Evolutionary conservation across 1,140 invertebrate genomes (phyloP), one percentile per base, ranked within the genome.

Genomic region (Subanguina moxae): DNA sequence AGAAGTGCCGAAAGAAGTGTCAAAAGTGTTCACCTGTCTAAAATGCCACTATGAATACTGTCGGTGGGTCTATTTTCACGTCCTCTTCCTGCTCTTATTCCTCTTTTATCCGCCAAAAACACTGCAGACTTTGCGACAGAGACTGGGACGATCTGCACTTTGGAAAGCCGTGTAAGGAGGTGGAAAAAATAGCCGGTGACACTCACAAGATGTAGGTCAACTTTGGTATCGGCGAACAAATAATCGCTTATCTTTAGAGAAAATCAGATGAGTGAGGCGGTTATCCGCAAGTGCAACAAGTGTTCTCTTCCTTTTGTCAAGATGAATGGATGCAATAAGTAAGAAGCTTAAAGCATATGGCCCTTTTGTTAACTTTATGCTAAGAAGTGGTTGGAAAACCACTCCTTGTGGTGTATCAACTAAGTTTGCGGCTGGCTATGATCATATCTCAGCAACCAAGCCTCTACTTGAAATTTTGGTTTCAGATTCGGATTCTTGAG

Each of bases 261-360:
- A 19, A 64, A 74, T 28, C 45, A 67, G 25, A 32, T 74, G 9
- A 71, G 43, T 61, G 72, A 74, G 57, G 68, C 72, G 17, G 45
- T 74, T 38, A 71, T 74, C 25, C 68, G 88, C 46, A 86, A 84
- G 59, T 89, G 88, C 82, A 86, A 85, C 43, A 84, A 83, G 0
- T 89, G 88, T 77, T 83, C 85, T 17, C 84, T 84, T 32, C 83
- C 85, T 21, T 89, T 88, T 74, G 85, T 87, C 67, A 89, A 89
- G 80, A 84, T 86, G 64, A 84, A 85, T 65, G 89, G 89, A 1
- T 89, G 89, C 75, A 52, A 52, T 25, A 52, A 52, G 48, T 52
- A 52, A 25, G 48, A 13, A n/a, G n/a, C n/a, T n/a, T n/a, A n/a
- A n/a, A n/a, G n/a, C n/a, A n/a, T n/a, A n/a, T n/a, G n/a, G n/a